phyloP scores from a whole-genome alignment of 2,888 invertebrate species.

The Zelleria hepariella region DNA sequence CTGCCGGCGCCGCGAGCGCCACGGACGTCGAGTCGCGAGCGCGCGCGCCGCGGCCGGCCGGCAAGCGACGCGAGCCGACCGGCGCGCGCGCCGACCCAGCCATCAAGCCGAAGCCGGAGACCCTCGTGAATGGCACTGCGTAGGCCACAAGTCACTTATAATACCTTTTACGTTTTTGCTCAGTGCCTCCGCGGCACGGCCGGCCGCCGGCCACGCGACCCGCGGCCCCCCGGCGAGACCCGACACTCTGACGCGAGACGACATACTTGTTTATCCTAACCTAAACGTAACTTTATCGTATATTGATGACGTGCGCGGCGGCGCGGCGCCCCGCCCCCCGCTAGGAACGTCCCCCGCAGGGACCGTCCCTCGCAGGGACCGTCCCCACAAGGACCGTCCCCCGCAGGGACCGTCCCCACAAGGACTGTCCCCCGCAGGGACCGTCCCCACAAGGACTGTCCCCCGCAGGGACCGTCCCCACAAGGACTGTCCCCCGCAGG shows the following conservation, averaged over 20 bases:
- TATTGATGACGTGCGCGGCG: conserved; percentile 4
- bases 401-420: no score
- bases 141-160: conserved; percentile 27
- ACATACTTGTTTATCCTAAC: conserved; percentile 1
- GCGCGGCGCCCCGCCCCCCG: conserved; percentile 6
- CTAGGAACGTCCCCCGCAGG: conserved; percentile 9
- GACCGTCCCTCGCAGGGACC: no score
- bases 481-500: no score
- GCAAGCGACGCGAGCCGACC: conserved; percentile 44
- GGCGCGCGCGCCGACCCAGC: conserved; percentile 43
- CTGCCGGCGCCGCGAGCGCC: conserved; percentile 29
- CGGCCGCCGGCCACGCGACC: background rate
- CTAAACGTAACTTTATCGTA: conserved; percentile 4
- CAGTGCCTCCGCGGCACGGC: background rate
- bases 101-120: conserved; percentile 72
- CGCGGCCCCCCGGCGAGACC: conserved; percentile 10
- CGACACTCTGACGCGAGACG: conserved; percentile 4
- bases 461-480: no score
- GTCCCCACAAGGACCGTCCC: no score
- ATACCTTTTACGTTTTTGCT: conserved; percentile 3
- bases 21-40: conserved; percentile 14
- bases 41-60: conserved; percentile 17
- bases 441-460: no score
- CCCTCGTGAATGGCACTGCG: conserved; percentile 78
- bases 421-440: no score